Percentiles rank a stretch among this genome's conserved stretches.
These are phyloP conservation scores for Drosophila antonietae DNA, from an alignment of 2,888 invertebrate genomes.

Conservation along the genomic window DNA sequence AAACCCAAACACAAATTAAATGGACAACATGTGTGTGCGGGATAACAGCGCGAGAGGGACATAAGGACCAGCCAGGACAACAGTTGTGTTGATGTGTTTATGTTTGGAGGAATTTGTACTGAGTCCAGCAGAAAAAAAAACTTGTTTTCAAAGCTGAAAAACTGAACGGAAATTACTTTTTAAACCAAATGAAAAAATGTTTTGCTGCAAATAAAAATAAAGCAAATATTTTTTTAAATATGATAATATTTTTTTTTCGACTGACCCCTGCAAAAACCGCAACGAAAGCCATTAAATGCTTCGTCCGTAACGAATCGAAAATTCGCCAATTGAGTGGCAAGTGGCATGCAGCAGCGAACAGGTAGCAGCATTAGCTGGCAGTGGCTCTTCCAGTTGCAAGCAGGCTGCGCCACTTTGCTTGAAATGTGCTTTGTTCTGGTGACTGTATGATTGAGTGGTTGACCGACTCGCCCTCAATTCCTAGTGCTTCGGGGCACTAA, in stretches of 20 bases:
- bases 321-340: constrained; percentile 64
- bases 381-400: neutral
- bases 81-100: constrained; percentile 72
- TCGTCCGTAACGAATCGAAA: constrained; percentile 38
- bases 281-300: constrained; percentile 37
- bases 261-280: constrained; percentile 38
- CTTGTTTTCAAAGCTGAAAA: constrained; percentile 6
- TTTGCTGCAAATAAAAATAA: constrained; percentile 9
- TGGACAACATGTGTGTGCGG: constrained; percentile 75
- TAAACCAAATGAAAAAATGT: constrained; percentile 9
- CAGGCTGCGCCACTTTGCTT: constrained; percentile 29
- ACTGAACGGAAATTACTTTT: constrained; percentile 13
- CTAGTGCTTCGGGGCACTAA: neutral
- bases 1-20: constrained; percentile 54
- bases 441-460: constrained; percentile 61
- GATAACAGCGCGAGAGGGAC: constrained; percentile 25
- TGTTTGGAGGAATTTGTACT: constrained; percentile 48
- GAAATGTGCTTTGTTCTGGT: constrained; percentile 51
- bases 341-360: constrained; percentile 35
- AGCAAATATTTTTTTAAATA: constrained; percentile 55
- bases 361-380: constrained; percentile 12
- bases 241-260: constrained; percentile 16
- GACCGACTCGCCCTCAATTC: constrained; percentile 37
- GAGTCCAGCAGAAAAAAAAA: constrained; percentile 3
- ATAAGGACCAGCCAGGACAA: constrained; percentile 44